These are phyloP conservation scores for Leptestheria dahalacensis DNA, from an alignment of 1,140 invertebrate species.

Conservation along the genomic window DNA sequence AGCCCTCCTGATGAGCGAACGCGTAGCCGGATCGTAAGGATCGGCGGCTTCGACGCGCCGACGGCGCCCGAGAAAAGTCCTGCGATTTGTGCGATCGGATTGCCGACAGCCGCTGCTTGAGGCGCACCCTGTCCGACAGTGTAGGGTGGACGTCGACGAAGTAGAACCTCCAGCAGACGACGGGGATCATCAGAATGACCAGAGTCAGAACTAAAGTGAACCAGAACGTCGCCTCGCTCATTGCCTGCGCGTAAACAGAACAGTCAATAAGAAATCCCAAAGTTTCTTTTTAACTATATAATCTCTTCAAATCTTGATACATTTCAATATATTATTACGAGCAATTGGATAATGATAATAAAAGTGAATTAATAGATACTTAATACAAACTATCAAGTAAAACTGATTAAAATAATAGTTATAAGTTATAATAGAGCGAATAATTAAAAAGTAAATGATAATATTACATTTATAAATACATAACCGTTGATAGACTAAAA, in stretches of 20 bases:
- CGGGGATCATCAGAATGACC: constrained; percentile 71
- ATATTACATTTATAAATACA: too few relatives aligned
- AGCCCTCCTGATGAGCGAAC: constrained; percentile 93
- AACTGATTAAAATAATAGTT: neutral
- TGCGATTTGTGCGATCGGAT: constrained; percentile 47
- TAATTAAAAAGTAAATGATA: too few relatives aligned
- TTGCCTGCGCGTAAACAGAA: too few relatives aligned
- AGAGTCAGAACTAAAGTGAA: constrained; percentile 76
- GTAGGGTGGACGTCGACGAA: constrained; percentile 76
- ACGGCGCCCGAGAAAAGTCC: constrained; percentile 64
- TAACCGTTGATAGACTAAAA: too few relatives aligned
- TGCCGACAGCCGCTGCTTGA: constrained; percentile 58
- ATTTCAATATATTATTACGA: too few relatives aligned
- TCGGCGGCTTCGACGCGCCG: constrained; percentile 64
- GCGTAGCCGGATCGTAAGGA: constrained; percentile 94
- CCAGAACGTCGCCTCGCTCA: constrained; percentile 87
- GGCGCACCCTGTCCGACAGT: constrained; percentile 74
- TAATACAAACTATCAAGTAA: neutral
- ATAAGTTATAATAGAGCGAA: neutral
- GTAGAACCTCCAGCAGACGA: constrained; percentile 87
- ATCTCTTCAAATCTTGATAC: too few relatives aligned
- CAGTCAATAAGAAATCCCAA: constrained; percentile 10
- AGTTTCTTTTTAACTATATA: too few relatives aligned
- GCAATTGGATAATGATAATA: neutral
- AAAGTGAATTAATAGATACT: constrained; percentile 5